Conservation (phyloP, 2,797 vertebrate genomes). For the Hippocampus kuda region DNA sequence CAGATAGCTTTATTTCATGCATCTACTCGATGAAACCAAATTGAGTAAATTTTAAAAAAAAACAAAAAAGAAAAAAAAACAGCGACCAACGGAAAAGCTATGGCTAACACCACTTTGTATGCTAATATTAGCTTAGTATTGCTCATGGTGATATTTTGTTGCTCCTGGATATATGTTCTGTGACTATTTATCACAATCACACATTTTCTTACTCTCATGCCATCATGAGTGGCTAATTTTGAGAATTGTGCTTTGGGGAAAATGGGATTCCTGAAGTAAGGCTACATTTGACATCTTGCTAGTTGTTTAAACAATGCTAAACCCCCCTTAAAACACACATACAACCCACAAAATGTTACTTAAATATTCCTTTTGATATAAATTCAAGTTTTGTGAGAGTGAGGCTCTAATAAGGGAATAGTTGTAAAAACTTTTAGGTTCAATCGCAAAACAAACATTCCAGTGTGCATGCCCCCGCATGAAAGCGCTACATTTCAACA, state of each 20-base stretch:
- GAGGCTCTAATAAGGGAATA: not conserved
- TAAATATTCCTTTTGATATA: not conserved
- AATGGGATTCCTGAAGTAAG: too few relatives aligned
- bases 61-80: too few relatives aligned
- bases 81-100: too few relatives aligned
- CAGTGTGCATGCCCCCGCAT: conserved; percentile 18
- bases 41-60: too few relatives aligned
- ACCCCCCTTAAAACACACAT: not conserved
- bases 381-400: not conserved
- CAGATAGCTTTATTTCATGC: too few relatives aligned
- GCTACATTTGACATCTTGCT: not conserved
- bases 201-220: too few relatives aligned
- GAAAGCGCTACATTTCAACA: conserved; percentile 37
- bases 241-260: not conserved
- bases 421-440: not conserved
- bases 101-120: too few relatives aligned
- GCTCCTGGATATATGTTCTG: too few relatives aligned
- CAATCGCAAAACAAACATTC: conserved; percentile 9
- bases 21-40: too few relatives aligned
- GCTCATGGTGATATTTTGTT: too few relatives aligned
- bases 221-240: not conserved
- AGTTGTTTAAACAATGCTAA: not conserved
- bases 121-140: too few relatives aligned
- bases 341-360: not conserved
- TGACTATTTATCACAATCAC: too few relatives aligned